phyloP scores from a whole-genome alignment of 37 sponge, comb jelly and placozoan species.

The Beroe ovata region DNA sequence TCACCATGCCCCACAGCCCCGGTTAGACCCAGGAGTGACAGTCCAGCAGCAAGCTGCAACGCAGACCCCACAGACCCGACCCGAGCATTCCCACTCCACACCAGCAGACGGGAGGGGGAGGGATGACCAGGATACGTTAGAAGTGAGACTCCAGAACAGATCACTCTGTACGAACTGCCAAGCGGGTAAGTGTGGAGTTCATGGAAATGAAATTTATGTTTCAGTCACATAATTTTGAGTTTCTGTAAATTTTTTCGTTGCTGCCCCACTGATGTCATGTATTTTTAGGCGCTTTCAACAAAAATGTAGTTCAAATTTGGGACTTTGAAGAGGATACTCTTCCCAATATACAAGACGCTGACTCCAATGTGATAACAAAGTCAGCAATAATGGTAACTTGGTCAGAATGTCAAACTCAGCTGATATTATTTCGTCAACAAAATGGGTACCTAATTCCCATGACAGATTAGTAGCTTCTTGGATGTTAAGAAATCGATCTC shows the following conservation, averaged over 20 bases:
- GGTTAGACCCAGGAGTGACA: neutral
- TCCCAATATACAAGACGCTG: conserved; percentile 19
- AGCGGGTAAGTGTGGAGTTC: conserved; percentile 17
- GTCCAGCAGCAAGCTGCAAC: neutral
- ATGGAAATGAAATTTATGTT: neutral
- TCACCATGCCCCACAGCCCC: conserved; percentile 45
- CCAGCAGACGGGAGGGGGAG: neutral
- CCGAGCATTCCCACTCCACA: neutral
- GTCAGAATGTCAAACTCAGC: conserved; percentile 23
- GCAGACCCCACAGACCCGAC: neutral
- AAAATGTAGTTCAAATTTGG: conserved; percentile 56
- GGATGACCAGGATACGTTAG: conserved; percentile 18
- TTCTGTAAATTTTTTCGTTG: no score
- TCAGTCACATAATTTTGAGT: no score
- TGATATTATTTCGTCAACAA: neutral
- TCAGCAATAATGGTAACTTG: conserved; percentile 34
- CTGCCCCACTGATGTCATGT: neutral
- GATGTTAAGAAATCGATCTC: no score
- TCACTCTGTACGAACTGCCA: conserved; percentile 62
- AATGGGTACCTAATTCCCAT: no score
- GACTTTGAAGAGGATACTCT: conserved; percentile 43
- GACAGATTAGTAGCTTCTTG: no score
- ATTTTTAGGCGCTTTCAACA: conserved; percentile 36
- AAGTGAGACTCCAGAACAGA: conserved; percentile 3
- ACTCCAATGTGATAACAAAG: conserved; percentile 1